These are phyloP conservation scores for Scaptomyza polygonia DNA, from an alignment of 2,888 invertebrate species.

Conservation along the genomic window DNA sequence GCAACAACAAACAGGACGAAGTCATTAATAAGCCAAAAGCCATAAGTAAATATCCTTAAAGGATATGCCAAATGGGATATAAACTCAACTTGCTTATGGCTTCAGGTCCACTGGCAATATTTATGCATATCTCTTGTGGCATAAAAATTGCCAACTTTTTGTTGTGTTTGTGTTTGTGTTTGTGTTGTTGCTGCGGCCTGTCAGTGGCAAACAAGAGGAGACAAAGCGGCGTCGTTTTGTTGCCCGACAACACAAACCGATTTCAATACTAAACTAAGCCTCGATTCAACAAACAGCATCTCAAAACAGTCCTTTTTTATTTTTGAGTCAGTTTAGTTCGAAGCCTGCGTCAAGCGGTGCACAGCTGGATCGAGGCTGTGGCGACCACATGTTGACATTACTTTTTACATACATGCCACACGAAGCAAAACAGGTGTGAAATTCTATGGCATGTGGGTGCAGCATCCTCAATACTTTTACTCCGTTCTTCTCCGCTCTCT, in stretches of 20 bases:
- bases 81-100: constrained; percentile 66
- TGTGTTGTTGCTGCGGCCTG: constrained; percentile 50
- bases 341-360: constrained; percentile 58
- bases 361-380: constrained; percentile 62
- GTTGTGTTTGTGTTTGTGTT: constrained; percentile 11
- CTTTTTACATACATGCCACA: constrained; percentile 32
- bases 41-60: constrained; percentile 78
- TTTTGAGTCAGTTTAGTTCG: background rate
- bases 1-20: constrained; percentile 6
- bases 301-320: constrained; percentile 2
- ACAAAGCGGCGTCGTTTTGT: constrained; percentile 79
- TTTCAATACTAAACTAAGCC: constrained; percentile 39
- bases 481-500: too few relatives aligned
- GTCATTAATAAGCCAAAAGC: constrained; percentile 76
- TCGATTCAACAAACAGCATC: constrained; percentile 11
- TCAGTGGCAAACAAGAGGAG: constrained; percentile 67
- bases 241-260: constrained; percentile 24
- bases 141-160: constrained; percentile 59
- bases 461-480: constrained; percentile 41
- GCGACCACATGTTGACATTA: constrained; percentile 76
- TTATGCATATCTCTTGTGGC: constrained; percentile 60
- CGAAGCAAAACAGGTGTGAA: constrained; percentile 68
- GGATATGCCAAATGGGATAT: constrained; percentile 59
- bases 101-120: constrained; percentile 38
- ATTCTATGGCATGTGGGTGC: constrained; percentile 66